Conservation (phyloP, 2,113 vertebrate genomes). For the pig (Sus scrofa) region DNA sequence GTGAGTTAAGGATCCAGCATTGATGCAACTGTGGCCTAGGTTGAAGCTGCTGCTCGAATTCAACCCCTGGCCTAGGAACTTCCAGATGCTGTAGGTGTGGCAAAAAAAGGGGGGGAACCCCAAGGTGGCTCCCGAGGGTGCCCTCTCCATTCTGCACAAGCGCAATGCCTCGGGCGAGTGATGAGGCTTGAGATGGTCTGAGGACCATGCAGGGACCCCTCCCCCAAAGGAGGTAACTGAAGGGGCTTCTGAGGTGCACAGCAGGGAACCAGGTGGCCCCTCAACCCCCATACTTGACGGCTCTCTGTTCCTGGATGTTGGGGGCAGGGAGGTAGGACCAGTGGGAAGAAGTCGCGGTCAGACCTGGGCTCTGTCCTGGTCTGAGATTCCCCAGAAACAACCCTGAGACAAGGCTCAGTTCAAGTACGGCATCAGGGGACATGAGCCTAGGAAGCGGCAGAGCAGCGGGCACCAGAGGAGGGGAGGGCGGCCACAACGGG, state of each 20-base stretch:
- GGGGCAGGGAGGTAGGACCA: too few relatives aligned
- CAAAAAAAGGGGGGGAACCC: too few relatives aligned
- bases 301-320: background rate
- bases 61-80: too few relatives aligned
- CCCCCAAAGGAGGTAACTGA: background rate
- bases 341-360: too few relatives aligned
- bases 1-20: too few relatives aligned
- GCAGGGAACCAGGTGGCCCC: background rate
- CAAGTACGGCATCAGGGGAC: too few relatives aligned
- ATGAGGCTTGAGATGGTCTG: background rate
- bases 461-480: background rate
- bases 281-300: background rate
- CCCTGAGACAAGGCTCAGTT: background rate
- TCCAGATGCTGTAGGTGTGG: too few relatives aligned
- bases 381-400: background rate
- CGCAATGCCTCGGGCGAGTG: background rate
- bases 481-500: background rate
- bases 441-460: background rate
- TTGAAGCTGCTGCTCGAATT: too few relatives aligned
- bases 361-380: background rate
- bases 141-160: background rate
- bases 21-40: too few relatives aligned
- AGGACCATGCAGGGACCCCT: fast-evolving
- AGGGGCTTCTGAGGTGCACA: background rate
- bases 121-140: background rate